Percentiles rank a stretch among this genome's conserved stretches.
These are phyloP conservation scores for Cladorhizidae sp. DNA, from an alignment of 37 sponge, comb jelly and placozoan species.

Conservation along the genomic window DNA sequence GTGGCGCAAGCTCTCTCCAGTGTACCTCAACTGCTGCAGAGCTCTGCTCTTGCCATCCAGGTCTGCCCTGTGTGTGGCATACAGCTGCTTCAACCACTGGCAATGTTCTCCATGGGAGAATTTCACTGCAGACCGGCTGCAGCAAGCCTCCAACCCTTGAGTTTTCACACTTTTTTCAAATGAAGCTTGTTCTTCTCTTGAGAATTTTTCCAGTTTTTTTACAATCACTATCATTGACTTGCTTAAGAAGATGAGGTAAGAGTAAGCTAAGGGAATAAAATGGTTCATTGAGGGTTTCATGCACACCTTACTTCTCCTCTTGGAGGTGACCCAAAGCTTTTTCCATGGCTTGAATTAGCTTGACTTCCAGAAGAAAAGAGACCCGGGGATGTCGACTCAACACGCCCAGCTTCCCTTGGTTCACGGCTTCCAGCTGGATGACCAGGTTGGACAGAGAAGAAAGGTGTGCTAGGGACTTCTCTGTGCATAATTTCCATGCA, in stretches of 20 bases:
- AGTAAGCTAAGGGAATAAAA: conserved; percentile 13
- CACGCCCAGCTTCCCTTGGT: conserved; percentile 35
- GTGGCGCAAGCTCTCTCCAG: not conserved
- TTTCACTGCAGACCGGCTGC: conserved; percentile 8
- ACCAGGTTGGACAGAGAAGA: conserved; percentile 46
- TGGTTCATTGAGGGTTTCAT: not conserved
- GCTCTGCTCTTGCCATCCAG: conserved; percentile 11
- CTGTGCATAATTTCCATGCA: conserved; percentile 24
- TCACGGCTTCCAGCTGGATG: conserved; percentile 39
- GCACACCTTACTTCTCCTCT: conserved; percentile 32
- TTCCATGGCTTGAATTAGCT: conserved; percentile 42
- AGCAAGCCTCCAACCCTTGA: conserved; percentile 28
- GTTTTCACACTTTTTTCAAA: conserved; percentile 4
- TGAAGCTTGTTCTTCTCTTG: conserved; percentile 7
- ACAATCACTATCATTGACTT: conserved; percentile 6
- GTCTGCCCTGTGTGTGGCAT: conserved; percentile 22
- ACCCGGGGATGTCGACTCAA: conserved; percentile 26
- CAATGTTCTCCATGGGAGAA: conserved; percentile 27
- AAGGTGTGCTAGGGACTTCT: conserved; percentile 22
- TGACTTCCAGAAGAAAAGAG: conserved; percentile 23
- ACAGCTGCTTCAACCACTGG: conserved; percentile 42
- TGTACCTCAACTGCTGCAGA: conserved; percentile 29
- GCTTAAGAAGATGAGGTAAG: not conserved
- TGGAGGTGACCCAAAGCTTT: conserved; percentile 16
- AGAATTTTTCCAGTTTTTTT: conserved; percentile 1